Evolutionary conservation across 23 tunicate genomes (phyloP), one percentile per base, ranked within the genome.

Genomic region (Ascidia mentula): DNA sequence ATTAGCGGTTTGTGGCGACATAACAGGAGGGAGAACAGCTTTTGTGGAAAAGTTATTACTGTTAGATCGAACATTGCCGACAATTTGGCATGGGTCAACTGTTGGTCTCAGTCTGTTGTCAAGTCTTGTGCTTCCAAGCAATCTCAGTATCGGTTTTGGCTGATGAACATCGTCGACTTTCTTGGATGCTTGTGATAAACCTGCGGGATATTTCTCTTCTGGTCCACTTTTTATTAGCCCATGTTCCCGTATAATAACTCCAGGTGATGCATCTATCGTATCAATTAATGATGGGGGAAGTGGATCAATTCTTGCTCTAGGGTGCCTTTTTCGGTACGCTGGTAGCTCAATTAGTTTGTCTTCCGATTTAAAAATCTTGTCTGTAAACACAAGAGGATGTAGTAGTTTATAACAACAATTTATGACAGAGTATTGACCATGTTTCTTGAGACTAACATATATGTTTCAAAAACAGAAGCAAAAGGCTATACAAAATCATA

Each of bases 231-330:
- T 91, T 2, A 82, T 59, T 72, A 85, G 90, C 9, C 83, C 97
- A 73, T 90, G 87, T 72, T 91, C 97, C 34, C 80, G 74, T 22
- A 91, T 86, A 74, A 91, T 85, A 12, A 93, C 98, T 13, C 98
- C 98, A 34, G 98, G 98, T 5, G 92, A 84, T 0, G 89, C 98
- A 72, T 93, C 98, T 30, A 93, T 93, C 38, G 95, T 82, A 32
- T 93, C 98, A 36, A 93, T 93, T 15, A 93, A 77, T 20, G 92
- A 79, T 13, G 98, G 98, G 0, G 94, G 89, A n/a, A 85, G 82
- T 13, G 98, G 98, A 65, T 87, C 82, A 45, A 87, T 81, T 30
- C 86, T 38, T 6, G 82, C 78, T 40, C 82, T 75, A 24, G 8
- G 45, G 69, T 9, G 65, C 24, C 24, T 53, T 53, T 53, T 53